phyloP scores from a whole-genome alignment of 2,113 vertebrate genomes.

The Chaetodon trifascialis region DNA sequence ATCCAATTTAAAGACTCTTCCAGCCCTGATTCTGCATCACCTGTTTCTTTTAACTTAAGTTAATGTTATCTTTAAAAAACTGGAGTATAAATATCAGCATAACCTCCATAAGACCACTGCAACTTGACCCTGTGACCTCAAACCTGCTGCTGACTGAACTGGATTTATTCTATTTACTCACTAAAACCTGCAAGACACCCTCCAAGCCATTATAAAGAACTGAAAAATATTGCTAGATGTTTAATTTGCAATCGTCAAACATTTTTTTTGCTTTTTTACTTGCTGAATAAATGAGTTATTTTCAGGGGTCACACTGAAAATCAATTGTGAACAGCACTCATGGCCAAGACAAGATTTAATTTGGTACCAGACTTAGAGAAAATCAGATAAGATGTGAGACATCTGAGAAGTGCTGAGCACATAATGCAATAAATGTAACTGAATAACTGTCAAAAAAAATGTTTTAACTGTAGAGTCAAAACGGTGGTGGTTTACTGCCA shows the following conservation, averaged over 20 bases:
- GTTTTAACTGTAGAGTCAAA: conserved; percentile 28
- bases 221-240: neutral
- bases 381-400: conserved; percentile 45
- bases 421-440: conserved; percentile 47
- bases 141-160: neutral
- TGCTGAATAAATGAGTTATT: conserved; percentile 12
- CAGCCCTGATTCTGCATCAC: too few species aligned
- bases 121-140: neutral
- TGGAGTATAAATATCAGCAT: neutral
- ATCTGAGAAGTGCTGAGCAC: conserved; percentile 23
- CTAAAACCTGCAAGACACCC: neutral
- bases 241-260: neutral
- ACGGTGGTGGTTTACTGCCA: conserved; percentile 25
- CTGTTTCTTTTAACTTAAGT: too few species aligned
- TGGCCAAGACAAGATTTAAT: conserved; percentile 27
- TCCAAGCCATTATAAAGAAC: neutral
- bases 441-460: conserved; percentile 45
- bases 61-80: neutral
- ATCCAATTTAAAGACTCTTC: too few species aligned
- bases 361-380: conserved; percentile 12
- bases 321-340: conserved; percentile 32
- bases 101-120: neutral
- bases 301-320: conserved; percentile 25
- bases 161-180: neutral
- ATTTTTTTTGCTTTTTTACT: neutral